These are phyloP conservation scores for Meteorus colon DNA, from an alignment of 2,888 invertebrate genomes.

Conservation along the genomic window DNA sequence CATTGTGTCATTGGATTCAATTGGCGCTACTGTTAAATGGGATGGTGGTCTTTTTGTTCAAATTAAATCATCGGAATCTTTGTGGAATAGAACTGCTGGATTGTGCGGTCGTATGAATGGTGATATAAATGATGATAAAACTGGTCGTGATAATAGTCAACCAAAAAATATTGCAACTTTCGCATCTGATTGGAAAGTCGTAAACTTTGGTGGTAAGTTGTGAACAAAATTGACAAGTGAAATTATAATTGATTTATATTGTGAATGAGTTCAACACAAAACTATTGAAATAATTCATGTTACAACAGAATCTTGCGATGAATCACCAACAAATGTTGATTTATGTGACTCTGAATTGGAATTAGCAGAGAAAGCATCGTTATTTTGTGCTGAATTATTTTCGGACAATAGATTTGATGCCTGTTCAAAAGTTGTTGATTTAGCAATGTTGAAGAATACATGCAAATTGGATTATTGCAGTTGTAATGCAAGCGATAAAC, in stretches of 20 bases:
- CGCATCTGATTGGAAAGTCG: conserved; percentile 78
- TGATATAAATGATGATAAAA: conserved; percentile 79
- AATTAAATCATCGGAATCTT: conserved; percentile 79
- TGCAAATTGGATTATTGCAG: conserved; percentile 89
- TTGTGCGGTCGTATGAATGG: conserved; percentile 88
- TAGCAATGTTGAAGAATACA: conserved; percentile 79
- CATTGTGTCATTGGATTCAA: conserved; percentile 79
- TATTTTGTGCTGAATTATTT: conserved; percentile 80
- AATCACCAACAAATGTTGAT: conserved; percentile 74
- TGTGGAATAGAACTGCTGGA: conserved; percentile 88
- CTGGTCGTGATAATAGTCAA: conserved; percentile 77
- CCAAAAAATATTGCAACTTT: conserved; percentile 74
- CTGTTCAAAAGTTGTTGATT: conserved; percentile 81
- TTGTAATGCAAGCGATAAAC: conserved; percentile 75
- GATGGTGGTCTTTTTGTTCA: conserved; percentile 77
- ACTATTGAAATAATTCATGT: conserved; percentile 41
- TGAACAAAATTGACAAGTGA: not conserved
- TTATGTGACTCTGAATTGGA: conserved; percentile 73
- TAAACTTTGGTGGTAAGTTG: conserved; percentile 75
- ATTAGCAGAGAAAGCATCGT: conserved; percentile 74
- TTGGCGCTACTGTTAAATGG: conserved; percentile 85
- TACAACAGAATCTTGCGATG: conserved; percentile 76
- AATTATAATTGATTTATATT: not conserved
- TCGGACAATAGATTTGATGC: conserved; percentile 79
- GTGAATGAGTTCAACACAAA: not conserved